Percentiles rank a stretch among this genome's conserved stretches.
phyloP scores from a whole-genome alignment of 2,888 invertebrate species.

The Scaptomyza cyrtandrae region DNA sequence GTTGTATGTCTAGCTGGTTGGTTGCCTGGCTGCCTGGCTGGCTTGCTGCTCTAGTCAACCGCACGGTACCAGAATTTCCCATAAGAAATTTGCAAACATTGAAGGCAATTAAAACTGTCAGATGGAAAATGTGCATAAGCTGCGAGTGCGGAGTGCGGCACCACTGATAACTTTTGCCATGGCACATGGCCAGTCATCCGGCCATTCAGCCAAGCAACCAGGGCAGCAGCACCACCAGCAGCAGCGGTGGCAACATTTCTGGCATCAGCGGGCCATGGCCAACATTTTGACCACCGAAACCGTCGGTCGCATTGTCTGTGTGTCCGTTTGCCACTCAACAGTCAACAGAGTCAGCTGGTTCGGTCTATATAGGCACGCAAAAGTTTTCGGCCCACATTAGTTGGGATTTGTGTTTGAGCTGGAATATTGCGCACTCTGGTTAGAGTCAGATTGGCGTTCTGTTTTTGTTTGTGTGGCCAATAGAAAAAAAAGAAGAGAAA shows the following conservation, averaged over 20 bases:
- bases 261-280: slow-evolving; percentile 65
- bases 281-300: slow-evolving; percentile 68
- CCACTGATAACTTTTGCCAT: slow-evolving; percentile 71
- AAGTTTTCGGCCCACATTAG: slow-evolving; percentile 76
- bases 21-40: slow-evolving; percentile 15
- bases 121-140: slow-evolving; percentile 49
- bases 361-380: slow-evolving; percentile 56
- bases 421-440: slow-evolving; percentile 65
- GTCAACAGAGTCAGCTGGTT: slow-evolving; percentile 75
- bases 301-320: slow-evolving; percentile 29
- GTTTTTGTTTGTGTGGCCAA: slow-evolving; percentile 56
- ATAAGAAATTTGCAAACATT: slow-evolving; percentile 78
- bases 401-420: slow-evolving; percentile 77
- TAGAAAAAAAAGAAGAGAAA: slow-evolving; percentile 16
- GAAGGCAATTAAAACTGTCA: slow-evolving; percentile 79
- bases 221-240: slow-evolving; percentile 2
- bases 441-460: slow-evolving; percentile 65
- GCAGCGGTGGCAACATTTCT: slow-evolving; percentile 12
- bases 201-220: slow-evolving; percentile 9
- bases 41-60: slow-evolving; percentile 54
- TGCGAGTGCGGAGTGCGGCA: slow-evolving; percentile 36
- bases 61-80: slow-evolving; percentile 69
- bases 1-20: slow-evolving; percentile 1
- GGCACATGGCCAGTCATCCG: slow-evolving; percentile 63
- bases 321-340: slow-evolving; percentile 67